Conservation (phyloP, 1,140 invertebrate genomes). For the Pantala flavescens region DNA sequence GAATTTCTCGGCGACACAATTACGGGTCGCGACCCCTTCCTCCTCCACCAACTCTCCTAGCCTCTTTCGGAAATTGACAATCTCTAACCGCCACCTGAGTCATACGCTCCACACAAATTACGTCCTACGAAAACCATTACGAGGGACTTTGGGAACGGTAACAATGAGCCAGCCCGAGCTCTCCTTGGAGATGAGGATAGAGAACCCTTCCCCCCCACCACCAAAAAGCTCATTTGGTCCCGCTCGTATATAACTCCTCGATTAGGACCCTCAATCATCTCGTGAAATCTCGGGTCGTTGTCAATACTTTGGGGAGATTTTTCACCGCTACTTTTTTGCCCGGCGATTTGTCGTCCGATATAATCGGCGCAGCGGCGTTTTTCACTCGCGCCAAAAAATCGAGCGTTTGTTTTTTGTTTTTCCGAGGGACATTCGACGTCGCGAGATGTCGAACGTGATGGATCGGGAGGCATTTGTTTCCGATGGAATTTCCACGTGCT, state of each 20-base stretch:
- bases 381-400: background rate
- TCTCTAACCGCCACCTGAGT: background rate
- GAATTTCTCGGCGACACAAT: too few relatives aligned
- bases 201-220: background rate
- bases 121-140: background rate
- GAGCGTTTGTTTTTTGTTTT: too few relatives aligned
- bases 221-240: background rate
- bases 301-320: background rate
- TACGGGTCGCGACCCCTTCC: background rate
- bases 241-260: constrained; percentile 6
- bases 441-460: too few relatives aligned
- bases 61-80: constrained; percentile 5
- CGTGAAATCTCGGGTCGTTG: background rate
- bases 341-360: background rate
- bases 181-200: background rate
- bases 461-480: too few relatives aligned
- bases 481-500: too few relatives aligned
- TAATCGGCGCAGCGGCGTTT: background rate
- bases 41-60: background rate
- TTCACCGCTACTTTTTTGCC: background rate
- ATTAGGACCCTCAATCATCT: background rate
- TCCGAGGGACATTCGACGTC: too few relatives aligned
- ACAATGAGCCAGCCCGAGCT: background rate
- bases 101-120: constrained; percentile 1
- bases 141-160: background rate